Percentiles rank a stretch among this genome's conserved stretches.
phyloP scores from a whole-genome alignment of 2,888 invertebrate species.

The Congeria kusceri region DNA sequence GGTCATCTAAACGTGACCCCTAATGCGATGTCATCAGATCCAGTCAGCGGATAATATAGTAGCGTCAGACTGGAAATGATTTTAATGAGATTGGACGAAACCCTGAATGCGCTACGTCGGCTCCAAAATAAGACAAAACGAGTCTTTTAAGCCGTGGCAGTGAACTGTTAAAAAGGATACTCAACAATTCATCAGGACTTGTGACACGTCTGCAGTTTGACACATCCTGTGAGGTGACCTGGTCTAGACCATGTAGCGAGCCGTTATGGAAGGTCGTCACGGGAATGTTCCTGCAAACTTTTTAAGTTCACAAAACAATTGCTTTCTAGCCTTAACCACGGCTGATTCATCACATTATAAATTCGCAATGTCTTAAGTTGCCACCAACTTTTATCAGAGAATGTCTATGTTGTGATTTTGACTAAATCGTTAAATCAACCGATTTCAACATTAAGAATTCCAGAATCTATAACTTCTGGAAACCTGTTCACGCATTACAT shows the following conservation, averaged over 20 bases:
- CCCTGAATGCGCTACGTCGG: no score
- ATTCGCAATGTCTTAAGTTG: conserved; percentile 7
- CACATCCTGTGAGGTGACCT: background rate
- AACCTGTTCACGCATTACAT: no score
- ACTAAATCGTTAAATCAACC: no score
- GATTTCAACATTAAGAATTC: no score
- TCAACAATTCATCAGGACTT: no score
- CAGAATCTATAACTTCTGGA: no score
- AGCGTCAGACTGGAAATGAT: no score
- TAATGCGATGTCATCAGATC: no score
- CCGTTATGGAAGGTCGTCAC: background rate
- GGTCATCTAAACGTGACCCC: no score
- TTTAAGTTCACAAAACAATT: conserved; percentile 3
- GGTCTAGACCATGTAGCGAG: background rate
- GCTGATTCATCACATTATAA: background rate
- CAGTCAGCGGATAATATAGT: no score
- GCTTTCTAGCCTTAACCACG: background rate
- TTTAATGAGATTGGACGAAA: no score
- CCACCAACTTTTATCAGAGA: background rate
- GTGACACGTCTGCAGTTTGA: background rate
- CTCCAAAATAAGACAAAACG: conserved; percentile 1
- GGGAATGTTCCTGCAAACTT: background rate
- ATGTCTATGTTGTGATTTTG: no score
- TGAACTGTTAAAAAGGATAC: background rate
- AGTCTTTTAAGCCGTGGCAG: background rate